Evolutionary conservation across 2,113 vertebrate genomes (phyloP).

Genomic region (Phasianus colchicus): DNA sequence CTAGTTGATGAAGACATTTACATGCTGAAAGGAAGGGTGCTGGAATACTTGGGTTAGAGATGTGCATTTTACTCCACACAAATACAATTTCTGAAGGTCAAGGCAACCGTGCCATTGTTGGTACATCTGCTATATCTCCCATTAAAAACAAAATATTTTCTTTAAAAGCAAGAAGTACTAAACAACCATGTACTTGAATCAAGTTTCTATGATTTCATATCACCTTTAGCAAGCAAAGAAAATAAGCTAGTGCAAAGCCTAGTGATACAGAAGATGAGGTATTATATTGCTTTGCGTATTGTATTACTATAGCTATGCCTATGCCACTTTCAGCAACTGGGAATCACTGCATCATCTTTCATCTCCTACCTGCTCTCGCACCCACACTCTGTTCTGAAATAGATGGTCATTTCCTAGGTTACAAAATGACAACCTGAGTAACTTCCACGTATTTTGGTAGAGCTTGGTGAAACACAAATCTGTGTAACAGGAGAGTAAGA

Average conservation of each 20-base stretch:
- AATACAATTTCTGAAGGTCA: neutral
- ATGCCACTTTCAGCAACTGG: neutral
- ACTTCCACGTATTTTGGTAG: neutral
- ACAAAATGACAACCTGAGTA: neutral
- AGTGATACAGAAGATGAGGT: neutral
- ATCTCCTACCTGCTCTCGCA: neutral
- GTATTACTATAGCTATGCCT: neutral
- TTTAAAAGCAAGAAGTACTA: neutral
- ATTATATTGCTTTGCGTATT: neutral
- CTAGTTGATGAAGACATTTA: neutral
- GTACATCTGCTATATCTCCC: neutral
- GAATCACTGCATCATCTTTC: neutral
- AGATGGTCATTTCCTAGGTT: neutral
- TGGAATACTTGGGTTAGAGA: neutral
- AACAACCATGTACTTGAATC: neutral
- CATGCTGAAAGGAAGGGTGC: neutral
- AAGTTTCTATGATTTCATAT: neutral
- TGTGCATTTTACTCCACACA: fast-evolving
- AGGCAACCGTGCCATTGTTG: neutral
- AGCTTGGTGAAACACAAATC: neutral
- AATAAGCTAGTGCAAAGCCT: neutral
- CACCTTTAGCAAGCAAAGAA: neutral
- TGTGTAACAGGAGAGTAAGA: neutral
- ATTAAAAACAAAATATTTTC: neutral
- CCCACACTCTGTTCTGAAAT: neutral